These are phyloP conservation scores for Lepisosteus oculatus DNA, from an alignment of 2,113 vertebrate species.

Conservation along the genomic window DNA sequence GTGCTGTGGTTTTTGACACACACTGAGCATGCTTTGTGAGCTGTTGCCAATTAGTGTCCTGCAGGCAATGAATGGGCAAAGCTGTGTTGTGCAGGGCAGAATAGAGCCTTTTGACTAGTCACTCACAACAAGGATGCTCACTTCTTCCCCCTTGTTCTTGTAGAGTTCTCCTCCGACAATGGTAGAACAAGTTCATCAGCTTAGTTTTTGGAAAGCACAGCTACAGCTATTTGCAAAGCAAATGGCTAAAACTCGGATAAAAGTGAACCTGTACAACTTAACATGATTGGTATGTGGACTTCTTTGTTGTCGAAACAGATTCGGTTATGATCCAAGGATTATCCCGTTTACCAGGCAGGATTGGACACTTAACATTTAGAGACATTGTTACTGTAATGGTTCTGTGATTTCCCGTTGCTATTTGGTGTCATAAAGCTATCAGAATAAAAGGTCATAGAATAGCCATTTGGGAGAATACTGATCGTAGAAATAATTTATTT, in stretches of 20 bases:
- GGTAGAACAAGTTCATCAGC: neutral
- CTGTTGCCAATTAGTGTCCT: constrained; percentile 30
- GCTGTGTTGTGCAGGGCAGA: constrained; percentile 17
- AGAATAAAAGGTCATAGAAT: constrained; percentile 26
- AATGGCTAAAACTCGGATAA: no score
- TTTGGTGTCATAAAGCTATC: constrained; percentile 26
- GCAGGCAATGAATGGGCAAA: neutral
- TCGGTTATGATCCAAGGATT: constrained; percentile 2
- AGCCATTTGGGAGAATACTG: constrained; percentile 22
- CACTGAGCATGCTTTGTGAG: constrained; percentile 3
- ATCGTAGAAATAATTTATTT: constrained; percentile 22
- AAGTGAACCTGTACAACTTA: no score
- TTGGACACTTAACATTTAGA: neutral
- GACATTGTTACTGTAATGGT: neutral
- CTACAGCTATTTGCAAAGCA: no score
- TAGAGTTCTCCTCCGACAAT: constrained; percentile 3
- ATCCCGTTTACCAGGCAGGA: neutral
- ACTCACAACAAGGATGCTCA: constrained; percentile 26
- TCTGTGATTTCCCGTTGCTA: neutral
- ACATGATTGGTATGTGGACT: constrained; percentile 9
- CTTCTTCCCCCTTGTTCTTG: constrained; percentile 17
- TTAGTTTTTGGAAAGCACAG: no score
- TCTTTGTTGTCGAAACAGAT: constrained; percentile 22
- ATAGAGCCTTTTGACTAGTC: constrained; percentile 20
- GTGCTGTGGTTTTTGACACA: neutral